Percentiles rank a stretch among this genome's conserved stretches.
Conservation (phyloP, 2,888 invertebrate species). For the Chironomus tentans region DNA sequence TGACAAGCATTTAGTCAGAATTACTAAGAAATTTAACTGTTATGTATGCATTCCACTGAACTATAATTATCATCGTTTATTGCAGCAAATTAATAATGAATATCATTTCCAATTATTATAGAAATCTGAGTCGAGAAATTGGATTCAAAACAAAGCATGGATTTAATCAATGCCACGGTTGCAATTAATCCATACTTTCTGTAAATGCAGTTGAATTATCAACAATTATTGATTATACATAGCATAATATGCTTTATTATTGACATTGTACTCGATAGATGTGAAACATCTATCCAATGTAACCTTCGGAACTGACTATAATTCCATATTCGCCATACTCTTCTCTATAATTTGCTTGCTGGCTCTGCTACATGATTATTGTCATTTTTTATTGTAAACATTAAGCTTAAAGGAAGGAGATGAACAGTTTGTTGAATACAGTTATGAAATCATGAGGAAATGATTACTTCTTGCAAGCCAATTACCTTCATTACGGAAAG, state of each 20-base stretch:
- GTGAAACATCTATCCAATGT: background rate
- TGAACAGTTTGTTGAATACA: background rate
- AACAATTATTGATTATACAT: background rate
- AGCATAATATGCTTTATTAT: background rate
- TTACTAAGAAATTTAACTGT: no score
- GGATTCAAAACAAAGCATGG: background rate
- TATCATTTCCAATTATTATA: no score
- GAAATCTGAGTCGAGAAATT: no score
- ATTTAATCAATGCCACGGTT: background rate
- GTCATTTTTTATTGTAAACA: background rate
- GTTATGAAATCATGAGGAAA: background rate
- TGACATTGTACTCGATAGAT: background rate
- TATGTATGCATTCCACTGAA: no score
- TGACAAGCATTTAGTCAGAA: no score
- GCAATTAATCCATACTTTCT: background rate
- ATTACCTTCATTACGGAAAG: background rate
- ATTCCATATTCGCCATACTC: no score
- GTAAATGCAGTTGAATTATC: background rate
- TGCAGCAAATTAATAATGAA: no score
- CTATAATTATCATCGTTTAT: no score
- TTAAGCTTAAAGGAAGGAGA: background rate
- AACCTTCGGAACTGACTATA: background rate
- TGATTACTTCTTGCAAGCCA: background rate
- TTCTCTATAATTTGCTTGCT: no score
- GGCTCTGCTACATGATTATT: background rate